These are phyloP conservation scores for Phacellophora camtschatica DNA, from an alignment of 30 jellyfish, hydroid and myxozoan genomes.

Conservation along the genomic window DNA sequence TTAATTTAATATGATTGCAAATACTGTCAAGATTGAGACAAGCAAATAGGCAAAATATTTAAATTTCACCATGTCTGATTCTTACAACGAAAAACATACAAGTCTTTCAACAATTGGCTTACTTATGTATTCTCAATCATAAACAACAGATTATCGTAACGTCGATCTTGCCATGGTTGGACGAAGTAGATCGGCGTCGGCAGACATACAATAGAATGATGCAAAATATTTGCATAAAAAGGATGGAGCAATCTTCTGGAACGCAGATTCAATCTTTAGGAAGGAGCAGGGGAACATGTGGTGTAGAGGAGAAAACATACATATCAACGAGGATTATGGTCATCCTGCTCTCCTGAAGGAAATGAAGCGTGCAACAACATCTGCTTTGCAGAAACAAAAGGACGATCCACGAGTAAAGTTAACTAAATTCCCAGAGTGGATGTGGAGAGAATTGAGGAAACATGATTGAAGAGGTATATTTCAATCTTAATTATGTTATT, in stretches of 20 bases:
- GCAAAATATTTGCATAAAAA: background rate
- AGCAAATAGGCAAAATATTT: too few relatives aligned
- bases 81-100: too few relatives aligned
- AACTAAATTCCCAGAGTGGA: background rate
- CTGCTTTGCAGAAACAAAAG: background rate
- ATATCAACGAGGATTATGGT: constrained; percentile 10
- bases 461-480: background rate
- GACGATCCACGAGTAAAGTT: background rate
- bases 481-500: too few relatives aligned
- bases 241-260: background rate
- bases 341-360: background rate
- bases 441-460: background rate
- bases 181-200: background rate
- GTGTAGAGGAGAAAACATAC: background rate
- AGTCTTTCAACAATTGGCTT: too few relatives aligned
- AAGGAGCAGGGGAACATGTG: background rate
- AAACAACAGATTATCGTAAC: background rate
- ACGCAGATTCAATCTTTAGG: background rate
- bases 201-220: background rate
- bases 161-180: constrained; percentile 4
- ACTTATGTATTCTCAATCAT: too few relatives aligned
- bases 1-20: too few relatives aligned
- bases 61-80: too few relatives aligned
- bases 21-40: too few relatives aligned
- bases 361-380: background rate